These are phyloP conservation scores for Anarhynchus alexandrinus DNA, from an alignment of 2,113 vertebrate species.

Conservation along the genomic window DNA sequence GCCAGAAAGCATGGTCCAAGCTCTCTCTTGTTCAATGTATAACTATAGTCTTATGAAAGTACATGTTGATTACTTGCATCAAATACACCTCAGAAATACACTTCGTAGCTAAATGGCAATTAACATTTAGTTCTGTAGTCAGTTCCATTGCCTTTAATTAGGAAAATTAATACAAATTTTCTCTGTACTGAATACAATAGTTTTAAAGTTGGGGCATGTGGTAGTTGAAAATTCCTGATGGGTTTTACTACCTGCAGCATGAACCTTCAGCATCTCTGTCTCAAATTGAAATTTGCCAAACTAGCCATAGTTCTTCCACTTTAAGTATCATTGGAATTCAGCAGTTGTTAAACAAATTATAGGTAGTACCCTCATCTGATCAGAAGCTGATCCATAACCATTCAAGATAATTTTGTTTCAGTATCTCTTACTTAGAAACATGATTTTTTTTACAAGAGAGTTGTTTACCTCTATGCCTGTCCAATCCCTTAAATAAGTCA, in stretches of 20 bases:
- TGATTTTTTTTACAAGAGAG: background rate
- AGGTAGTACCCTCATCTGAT: background rate
- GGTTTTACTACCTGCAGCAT: background rate
- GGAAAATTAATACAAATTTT: background rate
- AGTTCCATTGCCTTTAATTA: background rate
- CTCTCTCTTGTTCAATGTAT: background rate
- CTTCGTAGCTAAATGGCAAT: background rate
- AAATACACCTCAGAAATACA: background rate
- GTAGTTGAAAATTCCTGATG: background rate
- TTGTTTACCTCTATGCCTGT: background rate
- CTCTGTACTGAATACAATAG: background rate
- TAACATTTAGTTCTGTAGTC: background rate
- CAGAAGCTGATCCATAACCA: background rate
- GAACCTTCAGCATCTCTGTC: background rate
- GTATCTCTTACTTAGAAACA: background rate
- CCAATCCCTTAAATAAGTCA: background rate
- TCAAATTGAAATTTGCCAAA: background rate
- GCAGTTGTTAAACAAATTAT: background rate
- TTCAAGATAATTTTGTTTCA: background rate
- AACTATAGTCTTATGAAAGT: background rate
- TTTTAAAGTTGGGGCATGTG: background rate
- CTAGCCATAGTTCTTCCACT: background rate
- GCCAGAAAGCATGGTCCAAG: background rate
- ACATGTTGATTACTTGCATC: background rate
- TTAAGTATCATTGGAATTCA: background rate